Evolutionary conservation across 2,797 vertebrate species (phyloP), one percentile per base, ranked within the genome.

Genomic region (Emys orbicularis): DNA sequence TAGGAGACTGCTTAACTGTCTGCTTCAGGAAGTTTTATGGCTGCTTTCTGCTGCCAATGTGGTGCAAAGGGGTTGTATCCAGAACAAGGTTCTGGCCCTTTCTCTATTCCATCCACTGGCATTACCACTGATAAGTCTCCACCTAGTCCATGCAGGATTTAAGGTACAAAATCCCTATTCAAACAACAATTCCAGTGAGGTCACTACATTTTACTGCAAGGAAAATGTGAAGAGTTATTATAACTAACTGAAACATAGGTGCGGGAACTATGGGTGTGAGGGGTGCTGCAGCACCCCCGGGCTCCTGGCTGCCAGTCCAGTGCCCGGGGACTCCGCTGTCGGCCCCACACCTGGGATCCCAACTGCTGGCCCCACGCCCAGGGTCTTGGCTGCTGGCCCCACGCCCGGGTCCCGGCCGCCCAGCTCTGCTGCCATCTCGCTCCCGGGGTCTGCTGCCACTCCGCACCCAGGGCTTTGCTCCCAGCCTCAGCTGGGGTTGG

Each of bases 91-190:
- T 76, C 74, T 76, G 44, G 44, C 23, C 25, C 12, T 47, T 6
- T 49, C 74, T 49, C 25, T 16, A 47, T 77, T 47, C 44, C 27
- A 6, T 77, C 44, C 27, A 49, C 41, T 29, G 44, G n/a, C n/a
- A 37, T 72, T 61, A 49, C 44, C 44, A 74, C 8, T 77, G 74
- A 27, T 44, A 77, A 77, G 12, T 27, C 7, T 16, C 13, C 25
- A 47, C 15, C n/a, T 65, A 37, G 47, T 47, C 11, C 21, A 29
- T 27, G 72, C 72, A 27, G 44, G 37, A 74, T 74, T 74, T 41
- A 74, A 41, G 7, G 18, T 74, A 59, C 4, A 3, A 7, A 87
- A 65, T n/a, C 31, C 49, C 49, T 74, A 12, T 0, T 0, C 4
- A 1, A 3, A 25, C 2, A 5, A 15, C 37, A 84, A 12, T 54